Base-by-base conservation (phyloP, 2,888 invertebrate genomes). In the Melikaiella ostensackeni region DNA sequence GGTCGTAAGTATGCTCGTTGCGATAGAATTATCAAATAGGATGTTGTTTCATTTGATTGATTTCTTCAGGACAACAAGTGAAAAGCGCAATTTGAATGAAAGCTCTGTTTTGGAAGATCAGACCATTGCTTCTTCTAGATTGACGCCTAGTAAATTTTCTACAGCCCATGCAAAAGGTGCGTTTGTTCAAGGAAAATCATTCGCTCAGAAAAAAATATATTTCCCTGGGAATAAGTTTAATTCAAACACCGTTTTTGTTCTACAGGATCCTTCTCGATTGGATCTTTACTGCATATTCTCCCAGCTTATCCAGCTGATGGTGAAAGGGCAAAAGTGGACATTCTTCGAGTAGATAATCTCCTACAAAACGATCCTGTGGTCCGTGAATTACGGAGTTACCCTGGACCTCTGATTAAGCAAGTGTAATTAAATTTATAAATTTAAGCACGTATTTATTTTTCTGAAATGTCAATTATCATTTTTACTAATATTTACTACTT, bases 141-240 rank as follows among this genome's bases (percentile, higher is more conserved):
- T 96, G 92, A 98, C 97, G 7, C 98, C 98, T 27, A 95, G 94
- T 81, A 96, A 97, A 91, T 97, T 95, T 92, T 93, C 95, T 73
- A 95, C 95, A 46, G 96, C 97, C n/a, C 98, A 98, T 89, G 92
- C 95, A 77, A 88, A 89, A 83, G 91, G 91, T 91, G 86, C 27
- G 55, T 77, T 46, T 46, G 7, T 24, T 19, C 42, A 46, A 21
- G 70, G 27, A 74, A 42, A 61, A 79, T 38, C n/a, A 46, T 50
- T 11, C 46, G 59, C 13, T 59, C 33, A 1, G 16, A 35, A 38
- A 46, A 19, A 70, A 38, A 30, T 4, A n/a, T 27, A 13, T 50
- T 70, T 76, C 38, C 0, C 19, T 30, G 19, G 16, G 9, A 46
- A 27, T 70, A 27, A 55, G 61, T 30, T 30, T 59, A 76, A 66